These are phyloP conservation scores for Aproaerema taeniolella DNA, from an alignment of 2,888 invertebrate genomes.

Conservation along the genomic window DNA sequence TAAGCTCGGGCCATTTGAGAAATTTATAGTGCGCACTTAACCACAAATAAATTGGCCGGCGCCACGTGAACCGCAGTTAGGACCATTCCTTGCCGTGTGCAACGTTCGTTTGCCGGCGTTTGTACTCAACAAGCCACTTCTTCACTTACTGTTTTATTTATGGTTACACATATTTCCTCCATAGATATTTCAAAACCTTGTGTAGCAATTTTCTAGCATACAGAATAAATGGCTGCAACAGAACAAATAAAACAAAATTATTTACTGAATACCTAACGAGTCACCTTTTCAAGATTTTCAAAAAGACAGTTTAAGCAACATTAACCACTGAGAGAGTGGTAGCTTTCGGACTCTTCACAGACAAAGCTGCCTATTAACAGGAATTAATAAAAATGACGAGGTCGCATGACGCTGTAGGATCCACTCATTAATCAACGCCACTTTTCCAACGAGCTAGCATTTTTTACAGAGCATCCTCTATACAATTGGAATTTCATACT, in stretches of 20 bases:
- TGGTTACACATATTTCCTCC: no score
- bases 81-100: constrained; percentile 35
- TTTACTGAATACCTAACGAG: no score
- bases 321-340: constrained; percentile 11
- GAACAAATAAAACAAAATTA: no score
- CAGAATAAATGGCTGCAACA: no score
- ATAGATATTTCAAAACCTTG: no score
- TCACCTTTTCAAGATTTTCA: no score
- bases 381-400: constrained; percentile 22
- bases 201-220: no score
- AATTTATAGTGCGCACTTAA: constrained; percentile 75
- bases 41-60: constrained; percentile 71
- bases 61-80: constrained; percentile 54
- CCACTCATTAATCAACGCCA: constrained; percentile 26
- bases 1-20: constrained; percentile 72
- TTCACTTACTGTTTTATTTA: no score
- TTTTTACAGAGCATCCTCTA: constrained; percentile 13
- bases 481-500: constrained; percentile 30
- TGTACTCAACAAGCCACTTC: constrained; percentile 30
- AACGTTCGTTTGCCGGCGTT: constrained; percentile 32
- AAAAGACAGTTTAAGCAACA: constrained; percentile 15
- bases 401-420: constrained; percentile 9
- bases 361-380: constrained; percentile 18
- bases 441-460: constrained; percentile 15
- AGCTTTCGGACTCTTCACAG: constrained; percentile 5